Base-by-base conservation (phyloP, 1,140 invertebrate genomes). In the Drosophila bifasciata region DNA sequence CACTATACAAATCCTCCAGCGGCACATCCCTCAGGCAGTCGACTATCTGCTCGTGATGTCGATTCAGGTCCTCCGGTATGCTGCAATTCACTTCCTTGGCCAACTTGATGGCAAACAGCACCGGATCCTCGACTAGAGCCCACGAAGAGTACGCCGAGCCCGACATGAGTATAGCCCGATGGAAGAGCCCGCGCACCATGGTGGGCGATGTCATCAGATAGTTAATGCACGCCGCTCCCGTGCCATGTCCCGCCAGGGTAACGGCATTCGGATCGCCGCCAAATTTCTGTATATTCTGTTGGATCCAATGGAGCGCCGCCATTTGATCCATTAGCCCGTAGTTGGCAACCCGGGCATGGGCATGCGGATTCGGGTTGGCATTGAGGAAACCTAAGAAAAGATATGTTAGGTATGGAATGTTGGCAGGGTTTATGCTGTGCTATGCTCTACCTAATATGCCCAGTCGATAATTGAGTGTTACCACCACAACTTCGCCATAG, bases 381-480 rank as follows among this genome's bases (percentile, higher is more conserved):
- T 97, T 97, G 53, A 97, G 93, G 92, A 97, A 97, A 78, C 96
- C 95, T 96, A 36, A 17, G 7, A 2, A 46, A 36, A 36, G 1
- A 15, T 40, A 39, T 16, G 40, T n/a, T n/a, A n/a, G n/a, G n/a
- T n/a, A n/a, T n/a, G n/a, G n/a, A n/a, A n/a, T n/a, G n/a, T n/a
- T n/a, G n/a, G n/a, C n/a, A n/a, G n/a, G n/a, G n/a, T n/a, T n/a
- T n/a, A n/a, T n/a, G n/a, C n/a, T n/a, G n/a, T n/a, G n/a, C n/a
- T n/a, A n/a, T n/a, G 23, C 76, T 71, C 11, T 72, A 89, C 89
- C 98, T 84, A 99, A 93, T 70, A 99, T 96, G 52, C 98, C 98
- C 40, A 99, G 94, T 57, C 98, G 94, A 92, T 99, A 99, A 93
- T 99, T 99, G 75, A 99, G 94, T 16, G 98, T 98, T 75, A 99